A percentile compares a stretch with the other conserved stretches of the same genome.
Evolutionary conservation across 23 tunicate species (phyloP).

Genomic region (Halocynthia aurantium): DNA sequence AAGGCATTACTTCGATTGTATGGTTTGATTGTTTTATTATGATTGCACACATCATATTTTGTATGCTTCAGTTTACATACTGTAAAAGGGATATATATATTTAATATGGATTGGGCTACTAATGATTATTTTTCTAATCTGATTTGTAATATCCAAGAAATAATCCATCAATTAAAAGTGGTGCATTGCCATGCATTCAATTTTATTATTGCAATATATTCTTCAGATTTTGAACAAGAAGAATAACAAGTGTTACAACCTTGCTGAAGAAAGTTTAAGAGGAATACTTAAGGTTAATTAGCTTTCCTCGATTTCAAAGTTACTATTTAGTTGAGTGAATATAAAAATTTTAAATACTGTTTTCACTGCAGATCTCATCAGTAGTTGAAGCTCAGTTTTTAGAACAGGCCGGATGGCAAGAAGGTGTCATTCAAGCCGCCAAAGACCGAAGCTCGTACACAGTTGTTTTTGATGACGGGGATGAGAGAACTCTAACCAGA

Average conservation of each 20-base stretch:
- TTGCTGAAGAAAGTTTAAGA: conserved; percentile 49
- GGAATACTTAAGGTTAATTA: conserved; percentile 49
- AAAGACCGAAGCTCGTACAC: conserved; percentile 83
- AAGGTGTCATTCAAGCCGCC: conserved; percentile 41
- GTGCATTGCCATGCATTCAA: too few species aligned
- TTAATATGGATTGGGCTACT: too few species aligned
- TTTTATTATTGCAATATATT: not conserved
- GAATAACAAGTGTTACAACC: conserved; percentile 40
- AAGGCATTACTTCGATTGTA: too few species aligned
- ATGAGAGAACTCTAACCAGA: conserved; percentile 62
- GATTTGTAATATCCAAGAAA: too few species aligned
- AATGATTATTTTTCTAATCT: too few species aligned
- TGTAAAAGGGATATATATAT: too few species aligned
- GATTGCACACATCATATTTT: too few species aligned
- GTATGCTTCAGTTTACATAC: too few species aligned
- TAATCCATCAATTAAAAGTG: too few species aligned
- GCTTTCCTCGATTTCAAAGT: not conserved
- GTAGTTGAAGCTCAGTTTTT: conserved; percentile 72
- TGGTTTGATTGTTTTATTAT: too few species aligned
- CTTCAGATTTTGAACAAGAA: conserved; percentile 58
- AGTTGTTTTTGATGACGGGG: conserved; percentile 98
- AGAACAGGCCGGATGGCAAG: conserved; percentile 53
- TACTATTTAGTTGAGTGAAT: not conserved
- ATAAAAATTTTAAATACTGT: not conserved
- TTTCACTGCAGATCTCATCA: conserved; percentile 48